phyloP scores from a whole-genome alignment of 2,113 vertebrate species.

The Colinus virginianus region DNA sequence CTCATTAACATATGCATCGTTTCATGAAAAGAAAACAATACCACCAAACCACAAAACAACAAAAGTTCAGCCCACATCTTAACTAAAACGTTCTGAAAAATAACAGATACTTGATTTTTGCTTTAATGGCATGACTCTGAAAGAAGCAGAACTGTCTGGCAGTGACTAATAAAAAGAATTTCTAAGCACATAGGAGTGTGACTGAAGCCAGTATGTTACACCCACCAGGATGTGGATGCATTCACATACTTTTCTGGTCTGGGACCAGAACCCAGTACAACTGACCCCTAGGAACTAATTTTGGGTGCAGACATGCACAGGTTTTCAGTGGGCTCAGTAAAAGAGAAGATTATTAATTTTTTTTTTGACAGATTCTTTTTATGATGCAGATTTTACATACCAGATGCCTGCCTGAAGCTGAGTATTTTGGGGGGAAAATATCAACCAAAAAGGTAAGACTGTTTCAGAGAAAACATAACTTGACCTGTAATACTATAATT shows the following conservation, averaged over 20 bases:
- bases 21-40: background rate
- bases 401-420: slow-evolving; percentile 41
- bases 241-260: background rate
- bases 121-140: background rate
- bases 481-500: background rate
- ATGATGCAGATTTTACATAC: slow-evolving; percentile 43
- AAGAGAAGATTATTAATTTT: slow-evolving; percentile 43
- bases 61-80: background rate
- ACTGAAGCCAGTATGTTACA: background rate
- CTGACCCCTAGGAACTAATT: background rate
- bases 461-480: slow-evolving; percentile 33
- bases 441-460: background rate
- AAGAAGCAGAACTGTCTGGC: background rate
- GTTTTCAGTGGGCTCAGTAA: slow-evolving; percentile 42
- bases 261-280: background rate
- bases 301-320: background rate
- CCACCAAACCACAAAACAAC: background rate
- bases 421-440: background rate
- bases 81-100: background rate
- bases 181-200: background rate
- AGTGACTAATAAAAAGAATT: background rate
- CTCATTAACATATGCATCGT: background rate
- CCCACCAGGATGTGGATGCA: background rate
- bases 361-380: slow-evolving; percentile 24
- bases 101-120: background rate